A percentile compares a stretch with the other conserved stretches of the same genome.
Evolutionary conservation across 2,113 vertebrate genomes (phyloP).

Genomic region (Apodemus sylvaticus): DNA sequence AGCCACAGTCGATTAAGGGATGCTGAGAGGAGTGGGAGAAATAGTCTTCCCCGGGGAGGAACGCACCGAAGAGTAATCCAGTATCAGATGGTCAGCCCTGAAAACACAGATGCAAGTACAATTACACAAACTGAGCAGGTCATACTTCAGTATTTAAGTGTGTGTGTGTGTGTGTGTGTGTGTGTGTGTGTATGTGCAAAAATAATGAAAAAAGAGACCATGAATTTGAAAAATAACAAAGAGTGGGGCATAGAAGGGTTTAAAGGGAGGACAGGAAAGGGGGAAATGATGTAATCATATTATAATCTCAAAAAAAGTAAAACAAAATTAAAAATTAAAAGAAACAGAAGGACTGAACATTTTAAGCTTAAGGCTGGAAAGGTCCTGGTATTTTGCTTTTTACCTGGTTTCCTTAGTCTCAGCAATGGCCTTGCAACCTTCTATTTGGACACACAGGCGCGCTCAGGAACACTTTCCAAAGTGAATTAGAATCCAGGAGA

Average conservation of each 20-base stretch:
- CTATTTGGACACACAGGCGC: conserved; percentile 3
- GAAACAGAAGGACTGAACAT: neutral
- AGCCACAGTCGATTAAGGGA: neutral
- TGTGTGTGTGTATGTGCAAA: neutral
- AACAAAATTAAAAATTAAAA: neutral
- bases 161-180: neutral
- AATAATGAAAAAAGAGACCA: neutral
- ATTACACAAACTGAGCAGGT: neutral
- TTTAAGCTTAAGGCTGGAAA: neutral
- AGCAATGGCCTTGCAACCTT: conserved; percentile 22
- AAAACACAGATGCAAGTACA: neutral
- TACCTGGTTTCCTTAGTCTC: conserved; percentile 72
- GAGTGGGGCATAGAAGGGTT: neutral
- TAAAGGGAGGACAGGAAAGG: neutral
- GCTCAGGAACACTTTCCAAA: neutral
- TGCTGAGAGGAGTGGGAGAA: neutral
- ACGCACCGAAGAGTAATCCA: neutral
- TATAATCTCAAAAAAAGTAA: neutral
- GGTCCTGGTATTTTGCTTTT: conserved; percentile 54
- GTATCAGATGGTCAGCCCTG: neutral
- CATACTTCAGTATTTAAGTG: neutral
- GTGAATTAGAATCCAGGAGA: neutral
- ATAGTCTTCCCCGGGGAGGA: neutral
- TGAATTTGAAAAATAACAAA: neutral
- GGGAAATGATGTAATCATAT: neutral